Conservation (phyloP, 1,140 invertebrate genomes). For the Aphelinus certus region DNA sequence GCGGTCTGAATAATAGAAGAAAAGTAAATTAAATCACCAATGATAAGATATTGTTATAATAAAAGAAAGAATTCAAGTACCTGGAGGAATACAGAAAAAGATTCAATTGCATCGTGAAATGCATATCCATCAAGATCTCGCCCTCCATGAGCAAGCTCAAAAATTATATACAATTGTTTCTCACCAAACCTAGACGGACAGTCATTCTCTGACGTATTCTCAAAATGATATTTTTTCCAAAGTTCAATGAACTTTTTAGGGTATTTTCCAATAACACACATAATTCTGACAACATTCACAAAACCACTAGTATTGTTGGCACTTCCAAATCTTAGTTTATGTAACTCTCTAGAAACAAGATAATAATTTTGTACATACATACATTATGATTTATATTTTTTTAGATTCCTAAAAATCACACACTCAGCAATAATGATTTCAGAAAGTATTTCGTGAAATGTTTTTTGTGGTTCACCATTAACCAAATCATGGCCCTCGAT, state of each 20-base stretch:
- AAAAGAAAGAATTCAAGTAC: slow-evolving; percentile 65
- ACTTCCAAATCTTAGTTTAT: slow-evolving; percentile 70
- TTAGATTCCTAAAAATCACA: slow-evolving; percentile 52
- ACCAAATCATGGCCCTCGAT: slow-evolving; percentile 79
- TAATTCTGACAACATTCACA: slow-evolving; percentile 73
- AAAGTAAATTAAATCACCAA: slow-evolving; percentile 15
- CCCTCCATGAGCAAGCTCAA: slow-evolving; percentile 86
- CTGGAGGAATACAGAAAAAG: slow-evolving; percentile 76
- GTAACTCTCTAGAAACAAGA: slow-evolving; percentile 72
- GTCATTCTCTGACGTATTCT: slow-evolving; percentile 83
- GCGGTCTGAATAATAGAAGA: slow-evolving; percentile 69
- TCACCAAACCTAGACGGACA: slow-evolving; percentile 75
- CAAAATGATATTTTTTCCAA: slow-evolving; percentile 81
- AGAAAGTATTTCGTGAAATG: slow-evolving; percentile 84
- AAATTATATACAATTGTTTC: slow-evolving; percentile 81
- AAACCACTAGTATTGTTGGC: slow-evolving; percentile 74
- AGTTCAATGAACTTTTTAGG: slow-evolving; percentile 77
- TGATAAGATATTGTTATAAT: background rate
- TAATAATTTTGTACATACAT: slow-evolving; percentile 30
- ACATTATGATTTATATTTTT: too few species aligned
- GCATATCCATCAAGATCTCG: slow-evolving; percentile 80
- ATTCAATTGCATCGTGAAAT: slow-evolving; percentile 77
- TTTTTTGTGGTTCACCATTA: slow-evolving; percentile 89
- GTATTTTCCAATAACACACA: slow-evolving; percentile 78
- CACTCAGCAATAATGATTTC: slow-evolving; percentile 89